phyloP scores from a whole-genome alignment of 2,888 invertebrate species.

The Julus scanicus region DNA sequence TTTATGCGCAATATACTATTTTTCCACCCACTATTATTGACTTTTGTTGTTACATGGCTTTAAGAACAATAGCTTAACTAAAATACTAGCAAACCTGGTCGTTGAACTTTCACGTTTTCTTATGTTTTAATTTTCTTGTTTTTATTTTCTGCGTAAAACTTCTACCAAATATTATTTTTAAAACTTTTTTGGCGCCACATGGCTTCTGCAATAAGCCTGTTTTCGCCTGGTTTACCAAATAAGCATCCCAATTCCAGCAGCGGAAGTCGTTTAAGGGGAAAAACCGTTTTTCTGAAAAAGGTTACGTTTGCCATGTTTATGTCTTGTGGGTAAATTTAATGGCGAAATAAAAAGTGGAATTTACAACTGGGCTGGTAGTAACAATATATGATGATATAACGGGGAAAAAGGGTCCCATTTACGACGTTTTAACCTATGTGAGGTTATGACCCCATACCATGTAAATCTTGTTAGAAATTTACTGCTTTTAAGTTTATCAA shows the following conservation, averaged over 20 bases:
- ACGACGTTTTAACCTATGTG: neutral
- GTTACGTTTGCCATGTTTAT: neutral
- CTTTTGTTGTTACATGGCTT: no score
- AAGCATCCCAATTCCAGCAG: neutral
- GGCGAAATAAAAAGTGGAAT: neutral
- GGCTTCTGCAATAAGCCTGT: neutral
- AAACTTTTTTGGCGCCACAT: neutral
- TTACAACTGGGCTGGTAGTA: neutral
- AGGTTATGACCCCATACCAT: neutral
- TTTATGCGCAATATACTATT: no score
- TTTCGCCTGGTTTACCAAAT: neutral
- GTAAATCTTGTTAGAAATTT: neutral
- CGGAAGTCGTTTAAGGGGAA: neutral
- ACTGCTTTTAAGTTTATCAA: neutral
- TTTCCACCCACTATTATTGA: no score
- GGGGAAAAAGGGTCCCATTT: neutral
- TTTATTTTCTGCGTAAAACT: no score
- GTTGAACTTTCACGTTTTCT: no score
- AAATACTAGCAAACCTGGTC: no score
- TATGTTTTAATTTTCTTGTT: no score
- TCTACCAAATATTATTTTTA: no score
- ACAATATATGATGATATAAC: neutral
- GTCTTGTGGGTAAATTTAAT: neutral
- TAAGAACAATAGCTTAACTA: no score
- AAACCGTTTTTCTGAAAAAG: neutral